These are phyloP conservation scores for Hermetia illucens DNA, from an alignment of 1,140 invertebrate species.

Conservation along the genomic window DNA sequence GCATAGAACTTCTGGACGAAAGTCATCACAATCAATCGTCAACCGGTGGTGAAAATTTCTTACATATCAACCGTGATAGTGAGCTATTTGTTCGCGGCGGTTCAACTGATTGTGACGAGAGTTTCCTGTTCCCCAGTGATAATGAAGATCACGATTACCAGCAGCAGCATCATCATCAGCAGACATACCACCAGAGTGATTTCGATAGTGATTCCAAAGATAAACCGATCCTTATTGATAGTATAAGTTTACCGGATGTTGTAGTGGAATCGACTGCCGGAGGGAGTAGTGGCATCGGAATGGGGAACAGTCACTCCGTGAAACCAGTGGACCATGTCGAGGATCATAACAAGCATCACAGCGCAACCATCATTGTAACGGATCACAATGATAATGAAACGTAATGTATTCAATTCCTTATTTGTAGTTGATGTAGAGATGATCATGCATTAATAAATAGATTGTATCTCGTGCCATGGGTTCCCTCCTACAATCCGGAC, in stretches of 20 bases:
- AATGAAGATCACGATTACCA: background rate
- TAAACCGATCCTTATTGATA: conserved; percentile 23
- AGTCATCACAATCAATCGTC: background rate
- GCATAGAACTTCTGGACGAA: conserved; percentile 12
- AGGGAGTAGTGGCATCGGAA: too few relatives aligned
- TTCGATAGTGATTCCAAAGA: conserved; percentile 7
- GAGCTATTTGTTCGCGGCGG: conserved; percentile 14
- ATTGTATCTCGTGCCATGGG: too few relatives aligned
- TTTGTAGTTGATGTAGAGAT: too few relatives aligned
- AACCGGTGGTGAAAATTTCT: background rate
- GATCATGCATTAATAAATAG: too few relatives aligned
- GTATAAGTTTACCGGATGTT: conserved; percentile 29
- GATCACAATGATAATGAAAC: too few relatives aligned
- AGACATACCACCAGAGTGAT: conserved; percentile 7
- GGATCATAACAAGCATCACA: too few relatives aligned
- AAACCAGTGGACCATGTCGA: too few relatives aligned
- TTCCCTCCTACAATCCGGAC: too few relatives aligned
- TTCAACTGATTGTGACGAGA: conserved; percentile 23
- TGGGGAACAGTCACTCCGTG: too few relatives aligned
- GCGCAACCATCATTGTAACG: too few relatives aligned
- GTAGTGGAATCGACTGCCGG: conserved; percentile 29
- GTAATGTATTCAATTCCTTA: too few relatives aligned
- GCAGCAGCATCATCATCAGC: background rate
- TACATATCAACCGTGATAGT: background rate
- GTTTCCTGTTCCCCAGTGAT: conserved; percentile 16